Evolutionary conservation across 2,113 vertebrate genomes (phyloP).

Genomic region (Phylloscopus whistleri): DNA sequence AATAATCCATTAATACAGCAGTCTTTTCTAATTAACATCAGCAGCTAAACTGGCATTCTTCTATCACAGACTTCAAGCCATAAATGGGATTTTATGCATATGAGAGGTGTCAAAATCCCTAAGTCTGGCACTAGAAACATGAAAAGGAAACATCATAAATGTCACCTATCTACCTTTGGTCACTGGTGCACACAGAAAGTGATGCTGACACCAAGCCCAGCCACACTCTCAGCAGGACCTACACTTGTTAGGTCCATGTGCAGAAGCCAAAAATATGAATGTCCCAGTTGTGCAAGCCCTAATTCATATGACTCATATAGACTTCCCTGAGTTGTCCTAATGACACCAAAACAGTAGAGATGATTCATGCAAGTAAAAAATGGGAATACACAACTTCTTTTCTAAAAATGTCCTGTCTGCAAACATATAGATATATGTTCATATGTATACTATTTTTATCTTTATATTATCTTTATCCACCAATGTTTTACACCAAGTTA

Average conservation of each 20-base stretch:
- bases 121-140: background rate
- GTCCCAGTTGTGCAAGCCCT: background rate
- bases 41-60: background rate
- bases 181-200: background rate
- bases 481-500: background rate
- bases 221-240: background rate
- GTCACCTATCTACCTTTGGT: background rate
- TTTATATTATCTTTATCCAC: background rate
- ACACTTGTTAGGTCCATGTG: background rate
- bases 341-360: slow-evolving; percentile 19
- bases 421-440: background rate
- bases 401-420: background rate
- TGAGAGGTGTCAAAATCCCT: background rate
- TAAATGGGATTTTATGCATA: background rate
- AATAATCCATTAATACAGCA: background rate
- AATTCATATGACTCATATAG: slow-evolving; percentile 17
- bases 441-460: background rate
- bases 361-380: slow-evolving; percentile 22
- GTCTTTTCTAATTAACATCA: background rate
- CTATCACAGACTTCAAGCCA: background rate
- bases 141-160: background rate
- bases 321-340: slow-evolving; percentile 36
- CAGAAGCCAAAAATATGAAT: background rate
- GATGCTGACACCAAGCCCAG: background rate
- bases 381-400: background rate